Percentiles rank a stretch among this genome's conserved stretches.
phyloP scores from a whole-genome alignment of 64 coral and sea anemone genomes.

The Platygyra sinensis region DNA sequence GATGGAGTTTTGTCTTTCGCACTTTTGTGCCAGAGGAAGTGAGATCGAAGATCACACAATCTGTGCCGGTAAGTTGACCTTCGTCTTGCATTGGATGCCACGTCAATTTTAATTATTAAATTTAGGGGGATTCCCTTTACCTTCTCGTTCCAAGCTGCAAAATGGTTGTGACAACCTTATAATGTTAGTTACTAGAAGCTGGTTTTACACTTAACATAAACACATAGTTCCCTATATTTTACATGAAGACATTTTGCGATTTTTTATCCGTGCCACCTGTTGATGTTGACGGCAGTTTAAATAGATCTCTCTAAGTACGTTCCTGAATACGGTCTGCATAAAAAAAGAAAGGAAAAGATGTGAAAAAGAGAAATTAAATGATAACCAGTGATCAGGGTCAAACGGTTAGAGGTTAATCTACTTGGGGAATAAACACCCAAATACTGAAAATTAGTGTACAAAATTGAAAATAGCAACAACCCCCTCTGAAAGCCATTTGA shows the following conservation, averaged over 20 bases:
- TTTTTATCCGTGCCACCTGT: neutral
- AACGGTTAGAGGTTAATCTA: too few relatives aligned
- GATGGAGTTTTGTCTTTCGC: slow-evolving; percentile 86
- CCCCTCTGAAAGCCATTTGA: too few relatives aligned
- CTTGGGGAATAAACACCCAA: too few relatives aligned
- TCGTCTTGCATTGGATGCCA: neutral
- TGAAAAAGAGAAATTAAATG: too few relatives aligned
- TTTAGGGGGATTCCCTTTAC: neutral
- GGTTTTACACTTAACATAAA: neutral
- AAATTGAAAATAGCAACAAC: too few relatives aligned
- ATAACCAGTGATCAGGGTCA: too few relatives aligned
- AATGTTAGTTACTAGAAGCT: neutral
- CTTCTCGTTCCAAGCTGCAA: neutral
- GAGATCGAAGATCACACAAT: slow-evolving; percentile 77
- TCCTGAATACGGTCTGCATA: too few relatives aligned
- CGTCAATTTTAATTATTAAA: neutral
- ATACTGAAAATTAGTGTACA: too few relatives aligned
- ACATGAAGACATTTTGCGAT: neutral
- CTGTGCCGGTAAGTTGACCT: slow-evolving; percentile 59
- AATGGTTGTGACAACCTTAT: neutral
- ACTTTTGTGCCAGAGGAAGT: slow-evolving; percentile 75
- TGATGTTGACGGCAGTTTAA: too few relatives aligned
- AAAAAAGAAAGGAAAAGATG: too few relatives aligned
- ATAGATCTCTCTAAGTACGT: too few relatives aligned
- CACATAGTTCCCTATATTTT: neutral